These are phyloP conservation scores for Amblyjoppa proteus DNA, from an alignment of 2,888 invertebrate species.

Conservation along the genomic window DNA sequence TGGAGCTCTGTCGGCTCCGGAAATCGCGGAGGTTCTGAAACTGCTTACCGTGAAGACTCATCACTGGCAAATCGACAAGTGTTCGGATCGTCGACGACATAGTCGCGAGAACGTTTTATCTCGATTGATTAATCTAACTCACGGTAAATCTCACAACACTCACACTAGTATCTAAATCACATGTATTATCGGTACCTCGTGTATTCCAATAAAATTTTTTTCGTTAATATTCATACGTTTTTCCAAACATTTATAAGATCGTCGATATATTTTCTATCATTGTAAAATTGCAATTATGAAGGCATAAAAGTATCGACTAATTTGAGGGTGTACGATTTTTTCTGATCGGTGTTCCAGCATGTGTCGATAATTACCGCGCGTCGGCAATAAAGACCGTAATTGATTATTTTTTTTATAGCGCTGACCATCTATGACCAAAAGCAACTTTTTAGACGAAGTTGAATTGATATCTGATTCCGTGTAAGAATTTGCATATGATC, in stretches of 20 bases:
- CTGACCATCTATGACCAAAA: background rate
- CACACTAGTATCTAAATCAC: conserved; percentile 32
- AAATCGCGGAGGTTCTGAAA: conserved; percentile 95
- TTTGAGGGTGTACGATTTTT: background rate
- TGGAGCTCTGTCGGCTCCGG: conserved; percentile 93
- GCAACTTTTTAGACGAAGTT: no score
- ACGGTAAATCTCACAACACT: conserved; percentile 7
- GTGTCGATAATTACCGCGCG: background rate
- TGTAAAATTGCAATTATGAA: background rate
- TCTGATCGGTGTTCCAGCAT: background rate
- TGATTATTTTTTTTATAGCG: background rate
- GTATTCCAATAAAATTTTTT: background rate
- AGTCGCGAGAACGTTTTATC: conserved; percentile 97
- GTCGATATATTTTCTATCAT: conserved; percentile 24
- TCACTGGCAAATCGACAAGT: conserved; percentile 98
- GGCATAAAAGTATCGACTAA: background rate
- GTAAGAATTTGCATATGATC: no score
- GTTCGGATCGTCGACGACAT: conserved; percentile 98
- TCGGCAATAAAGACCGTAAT: background rate
- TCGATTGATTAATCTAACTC: conserved; percentile 88
- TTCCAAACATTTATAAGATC: conserved; percentile 1
- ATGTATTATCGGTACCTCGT: conserved; percentile 8
- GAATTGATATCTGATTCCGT: no score
- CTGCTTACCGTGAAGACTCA: conserved; percentile 97
- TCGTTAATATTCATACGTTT: background rate